Base-by-base conservation (phyloP, 2,888 invertebrate species). In the Cataglyphis albicans region DNA sequence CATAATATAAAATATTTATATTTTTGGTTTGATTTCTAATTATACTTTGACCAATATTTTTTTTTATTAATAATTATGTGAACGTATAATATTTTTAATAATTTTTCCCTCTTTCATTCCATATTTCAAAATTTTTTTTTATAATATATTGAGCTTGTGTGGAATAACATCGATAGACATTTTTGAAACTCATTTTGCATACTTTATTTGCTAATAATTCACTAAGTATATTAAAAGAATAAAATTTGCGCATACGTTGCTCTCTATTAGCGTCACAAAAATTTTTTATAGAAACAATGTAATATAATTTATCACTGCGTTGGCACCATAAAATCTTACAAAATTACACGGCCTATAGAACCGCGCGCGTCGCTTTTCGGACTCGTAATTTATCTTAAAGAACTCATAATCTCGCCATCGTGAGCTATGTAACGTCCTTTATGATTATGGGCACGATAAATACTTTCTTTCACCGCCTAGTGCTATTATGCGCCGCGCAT, bases 391-490 rank as follows among this genome's bases (percentile, higher is more conserved):
- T 82, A 67, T 44, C 59, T 81, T 65, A 72, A 70, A 83, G 76
- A 64, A 83, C 74, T 65, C 48, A 59, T 52, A 70, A 73, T 67
- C 57, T 80, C 44, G n/a, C 32, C 48, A 29, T n/a, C 70, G n/a
- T 10, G 29, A 52, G 25, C 55, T 68, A 74, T 52, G 78, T 64
- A 65, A 81, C 70, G 48, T 73, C 74, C 18, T 64, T 81, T 74
- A 81, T 73, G 55, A 74, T 74, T 41, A 81, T 74, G 44, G 55
- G 63, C 21, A 52, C 52, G 64, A 74, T 74, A 81, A 73, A 73
- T 74, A 81, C 64, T 81, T 74, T 65, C 74, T 74, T 74, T 15
- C 57, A 18, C 38, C 32, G 55, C 12, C 25, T 55, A 38, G 29
- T 57, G 57, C 59, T 78, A 70, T 70, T 59, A 78, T 6, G 59